Conservation (phyloP, 1,140 invertebrate species). For the Diuraphis noxia region DNA sequence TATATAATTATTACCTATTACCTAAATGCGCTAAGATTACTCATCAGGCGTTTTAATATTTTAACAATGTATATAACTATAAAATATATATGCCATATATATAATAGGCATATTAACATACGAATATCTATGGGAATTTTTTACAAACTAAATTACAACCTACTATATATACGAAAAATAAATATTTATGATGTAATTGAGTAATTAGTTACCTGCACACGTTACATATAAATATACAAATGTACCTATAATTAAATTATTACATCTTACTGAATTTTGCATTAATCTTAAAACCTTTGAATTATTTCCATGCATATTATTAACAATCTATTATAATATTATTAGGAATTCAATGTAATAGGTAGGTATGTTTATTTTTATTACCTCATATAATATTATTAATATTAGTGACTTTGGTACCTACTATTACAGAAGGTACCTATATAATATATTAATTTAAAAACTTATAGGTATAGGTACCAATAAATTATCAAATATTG, state of each 20-base stretch:
- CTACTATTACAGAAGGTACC: too few species aligned
- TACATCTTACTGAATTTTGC: neutral
- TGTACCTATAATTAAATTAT: neutral
- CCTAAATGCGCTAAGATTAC: neutral
- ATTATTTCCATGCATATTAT: neutral
- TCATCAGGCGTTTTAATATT: neutral
- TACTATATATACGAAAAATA: neutral
- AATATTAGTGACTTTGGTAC: neutral
- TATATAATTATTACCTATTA: too few species aligned
- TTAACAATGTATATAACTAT: too few species aligned
- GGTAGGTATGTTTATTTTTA: neutral
- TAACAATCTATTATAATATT: neutral
- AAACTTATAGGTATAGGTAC: neutral
- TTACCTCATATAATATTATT: neutral
- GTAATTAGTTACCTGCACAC: too few species aligned
- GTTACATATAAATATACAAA: neutral
- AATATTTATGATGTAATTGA: neutral
- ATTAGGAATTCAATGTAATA: too few species aligned
- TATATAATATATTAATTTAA: too few species aligned
- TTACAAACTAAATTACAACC: neutral
- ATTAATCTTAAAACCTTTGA: neutral
- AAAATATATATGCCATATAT: too few species aligned
- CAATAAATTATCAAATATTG: neutral
- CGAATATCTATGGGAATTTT: neutral
- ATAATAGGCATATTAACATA: neutral